Percentiles rank a stretch among this genome's conserved stretches.
These are phyloP conservation scores for Harpagifer antarcticus DNA, from an alignment of 2,797 vertebrate species.

Conservation along the genomic window DNA sequence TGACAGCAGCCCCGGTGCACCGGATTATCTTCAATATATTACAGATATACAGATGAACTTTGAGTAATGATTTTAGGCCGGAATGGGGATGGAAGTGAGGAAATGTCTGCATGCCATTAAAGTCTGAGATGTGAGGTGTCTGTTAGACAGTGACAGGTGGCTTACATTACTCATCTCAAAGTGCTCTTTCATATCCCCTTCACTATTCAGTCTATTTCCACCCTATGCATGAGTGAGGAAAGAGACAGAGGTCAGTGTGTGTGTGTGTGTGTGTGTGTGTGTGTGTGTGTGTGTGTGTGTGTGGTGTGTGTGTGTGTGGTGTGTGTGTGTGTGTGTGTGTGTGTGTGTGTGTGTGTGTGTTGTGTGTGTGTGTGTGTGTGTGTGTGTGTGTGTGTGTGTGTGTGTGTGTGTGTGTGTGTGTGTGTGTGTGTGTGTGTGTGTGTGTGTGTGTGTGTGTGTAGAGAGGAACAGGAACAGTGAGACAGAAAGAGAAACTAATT, in stretches of 20 bases:
- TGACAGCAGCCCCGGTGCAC: background rate
- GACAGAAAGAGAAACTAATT: constrained; percentile 3
- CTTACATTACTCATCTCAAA: constrained; percentile 23
- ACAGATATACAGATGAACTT: background rate
- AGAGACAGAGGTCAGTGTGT: background rate
- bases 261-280: no score
- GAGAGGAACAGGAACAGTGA: background rate
- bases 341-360: no score
- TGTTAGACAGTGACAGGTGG: constrained; percentile 2
- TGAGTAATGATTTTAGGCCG: background rate
- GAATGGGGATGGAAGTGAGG: background rate
- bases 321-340: no score
- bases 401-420: background rate
- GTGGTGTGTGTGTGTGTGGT: no score
- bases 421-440: background rate
- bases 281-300: no score
- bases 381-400: background rate
- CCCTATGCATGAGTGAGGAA: background rate
- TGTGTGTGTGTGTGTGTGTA: no score
- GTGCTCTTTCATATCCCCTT: constrained; percentile 9
- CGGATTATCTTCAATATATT: constrained; percentile 12
- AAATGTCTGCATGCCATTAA: background rate
- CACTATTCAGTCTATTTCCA: constrained; percentile 5
- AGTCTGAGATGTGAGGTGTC: background rate
- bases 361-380: background rate